Conservation (phyloP, 2,888 invertebrate species). For the Chymomyza amoena region DNA sequence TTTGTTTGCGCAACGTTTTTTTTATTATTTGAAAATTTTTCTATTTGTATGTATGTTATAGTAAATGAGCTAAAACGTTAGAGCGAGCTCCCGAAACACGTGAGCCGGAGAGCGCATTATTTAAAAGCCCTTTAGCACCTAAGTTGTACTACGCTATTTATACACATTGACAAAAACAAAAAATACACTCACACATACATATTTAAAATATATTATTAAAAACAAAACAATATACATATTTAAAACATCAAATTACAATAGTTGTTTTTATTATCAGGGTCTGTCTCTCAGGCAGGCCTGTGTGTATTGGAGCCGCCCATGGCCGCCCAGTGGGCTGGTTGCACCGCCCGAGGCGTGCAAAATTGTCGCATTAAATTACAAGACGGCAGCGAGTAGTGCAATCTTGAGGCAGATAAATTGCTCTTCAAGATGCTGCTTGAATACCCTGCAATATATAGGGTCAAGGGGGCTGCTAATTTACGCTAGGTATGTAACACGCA, state of each 20-base stretch:
- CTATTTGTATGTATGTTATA: slow-evolving; percentile 18
- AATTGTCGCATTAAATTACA: slow-evolving; percentile 76
- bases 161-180: slow-evolving; percentile 37
- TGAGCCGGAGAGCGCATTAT: background rate
- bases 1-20: slow-evolving; percentile 24
- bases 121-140: slow-evolving; percentile 38
- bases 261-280: slow-evolving; percentile 11
- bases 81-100: background rate
- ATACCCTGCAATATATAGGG: background rate
- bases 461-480: too few species aligned
- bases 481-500: too few species aligned
- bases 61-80: slow-evolving; percentile 24
- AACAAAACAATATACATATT: slow-evolving; percentile 37
- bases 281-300: background rate
- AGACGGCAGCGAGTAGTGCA: slow-evolving; percentile 27
- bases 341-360: slow-evolving; percentile 41
- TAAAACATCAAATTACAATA: slow-evolving; percentile 32
- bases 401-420: slow-evolving; percentile 54
- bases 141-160: slow-evolving; percentile 66
- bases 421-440: slow-evolving; percentile 35
- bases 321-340: slow-evolving; percentile 3
- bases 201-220: slow-evolving; percentile 53
- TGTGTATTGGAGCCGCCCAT: background rate
- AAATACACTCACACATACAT: slow-evolving; percentile 31
- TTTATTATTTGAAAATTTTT: slow-evolving; percentile 14